phyloP scores from a whole-genome alignment of 2,797 vertebrate genomes.

The Sandelia bainsii region DNA sequence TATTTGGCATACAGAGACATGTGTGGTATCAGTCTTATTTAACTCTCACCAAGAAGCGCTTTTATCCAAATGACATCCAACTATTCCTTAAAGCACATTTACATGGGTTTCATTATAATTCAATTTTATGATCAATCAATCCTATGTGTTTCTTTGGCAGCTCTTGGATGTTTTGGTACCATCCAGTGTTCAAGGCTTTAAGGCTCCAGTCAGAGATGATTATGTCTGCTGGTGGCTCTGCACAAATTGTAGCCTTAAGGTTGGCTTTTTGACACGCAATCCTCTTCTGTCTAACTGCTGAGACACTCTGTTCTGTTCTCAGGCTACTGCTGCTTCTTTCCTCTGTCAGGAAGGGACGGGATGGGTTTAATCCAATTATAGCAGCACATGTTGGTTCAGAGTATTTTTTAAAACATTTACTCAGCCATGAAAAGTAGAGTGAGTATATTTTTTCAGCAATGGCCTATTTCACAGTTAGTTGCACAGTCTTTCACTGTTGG shows the following conservation, averaged over 20 bases:
- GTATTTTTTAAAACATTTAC: constrained; percentile 52
- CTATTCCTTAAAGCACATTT: background rate
- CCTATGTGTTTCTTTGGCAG: background rate
- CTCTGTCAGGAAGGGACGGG: constrained; percentile 50
- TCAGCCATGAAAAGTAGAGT: constrained; percentile 46
- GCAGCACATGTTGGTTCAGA: constrained; percentile 67
- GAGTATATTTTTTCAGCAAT: constrained; percentile 26
- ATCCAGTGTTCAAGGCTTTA: constrained; percentile 23
- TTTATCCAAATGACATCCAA: background rate
- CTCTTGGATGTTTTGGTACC: background rate
- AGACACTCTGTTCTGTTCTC: constrained; percentile 6
- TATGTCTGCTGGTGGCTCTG: constrained; percentile 54
- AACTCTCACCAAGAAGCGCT: fast-evolving
- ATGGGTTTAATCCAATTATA: constrained; percentile 71
- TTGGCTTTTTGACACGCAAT: constrained; percentile 34
- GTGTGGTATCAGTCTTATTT: background rate
- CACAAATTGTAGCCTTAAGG: constrained; percentile 48
- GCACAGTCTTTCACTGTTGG: constrained; percentile 29
- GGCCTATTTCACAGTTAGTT: constrained; percentile 56
- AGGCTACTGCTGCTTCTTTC: constrained; percentile 29
- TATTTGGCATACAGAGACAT: background rate
- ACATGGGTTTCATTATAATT: background rate
- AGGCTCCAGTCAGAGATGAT: constrained; percentile 63
- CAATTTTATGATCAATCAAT: background rate
- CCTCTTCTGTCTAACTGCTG: constrained; percentile 10